These are phyloP conservation scores for Anguilla marmorata DNA, from an alignment of 2,797 vertebrate genomes.

Conservation along the genomic window DNA sequence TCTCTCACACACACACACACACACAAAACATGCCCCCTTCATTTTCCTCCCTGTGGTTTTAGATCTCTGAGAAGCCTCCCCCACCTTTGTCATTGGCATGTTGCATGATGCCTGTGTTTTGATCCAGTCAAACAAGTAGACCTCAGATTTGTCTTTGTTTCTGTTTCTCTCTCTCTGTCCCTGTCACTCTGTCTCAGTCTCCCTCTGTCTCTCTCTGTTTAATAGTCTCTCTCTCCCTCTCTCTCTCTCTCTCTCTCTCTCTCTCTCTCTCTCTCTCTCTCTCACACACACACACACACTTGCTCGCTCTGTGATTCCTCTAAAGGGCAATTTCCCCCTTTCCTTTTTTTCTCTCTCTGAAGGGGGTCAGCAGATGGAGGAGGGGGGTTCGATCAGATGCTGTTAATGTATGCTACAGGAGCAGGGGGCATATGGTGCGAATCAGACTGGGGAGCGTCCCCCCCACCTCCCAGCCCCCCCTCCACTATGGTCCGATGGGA, in stretches of 20 bases:
- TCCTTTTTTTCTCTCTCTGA: slow-evolving; percentile 25
- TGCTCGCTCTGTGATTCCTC: neutral
- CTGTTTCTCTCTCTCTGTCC: slow-evolving; percentile 44
- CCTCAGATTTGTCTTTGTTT: slow-evolving; percentile 52
- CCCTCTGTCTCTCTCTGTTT: neutral
- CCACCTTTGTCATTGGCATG: slow-evolving; percentile 68
- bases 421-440: slow-evolving; percentile 69
- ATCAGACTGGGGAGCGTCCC: slow-evolving; percentile 60
- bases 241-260: slow-evolving; percentile 33
- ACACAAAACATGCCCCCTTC: neutral
- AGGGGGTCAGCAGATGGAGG: slow-evolving; percentile 67
- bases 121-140: slow-evolving; percentile 65
- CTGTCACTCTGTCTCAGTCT: slow-evolving; percentile 23
- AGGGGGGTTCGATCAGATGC: slow-evolving; percentile 52
- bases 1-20: neutral
- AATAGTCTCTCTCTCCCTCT: neutral
- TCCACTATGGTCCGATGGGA: slow-evolving; percentile 57
- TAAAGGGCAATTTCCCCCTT: neutral
- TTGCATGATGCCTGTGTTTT: slow-evolving; percentile 42
- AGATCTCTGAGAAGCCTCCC: slow-evolving; percentile 68
- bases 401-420: slow-evolving; percentile 63
- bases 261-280: neutral
- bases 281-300: neutral
- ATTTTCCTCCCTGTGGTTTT: slow-evolving; percentile 54
- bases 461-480: slow-evolving; percentile 15